These are phyloP conservation scores for Chloroclysta siterata DNA, from an alignment of 2,888 invertebrate genomes.

Conservation along the genomic window DNA sequence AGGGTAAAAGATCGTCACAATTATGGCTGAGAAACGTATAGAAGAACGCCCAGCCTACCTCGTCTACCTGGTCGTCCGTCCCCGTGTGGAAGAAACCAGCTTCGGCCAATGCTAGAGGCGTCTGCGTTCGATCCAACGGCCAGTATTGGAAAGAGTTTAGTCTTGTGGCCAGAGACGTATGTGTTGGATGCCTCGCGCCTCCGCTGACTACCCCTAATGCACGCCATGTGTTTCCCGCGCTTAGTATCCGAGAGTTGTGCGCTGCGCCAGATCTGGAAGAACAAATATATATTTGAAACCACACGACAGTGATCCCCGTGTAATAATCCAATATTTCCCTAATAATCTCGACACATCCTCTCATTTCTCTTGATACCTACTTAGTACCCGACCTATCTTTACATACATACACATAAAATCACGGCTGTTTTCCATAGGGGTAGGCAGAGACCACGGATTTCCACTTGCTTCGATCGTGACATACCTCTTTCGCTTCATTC, in stretches of 20 bases:
- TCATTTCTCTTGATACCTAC: too few species aligned
- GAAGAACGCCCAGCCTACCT: conserved; percentile 26
- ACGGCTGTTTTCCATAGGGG: too few species aligned
- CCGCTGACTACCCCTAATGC: conserved; percentile 73
- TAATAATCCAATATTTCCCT: too few species aligned
- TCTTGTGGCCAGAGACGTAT: conserved; percentile 88
- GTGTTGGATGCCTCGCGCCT: conserved; percentile 85
- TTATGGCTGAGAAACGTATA: conserved; percentile 6
- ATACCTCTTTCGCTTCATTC: too few species aligned
- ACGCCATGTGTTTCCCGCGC: conserved; percentile 67
- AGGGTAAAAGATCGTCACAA: too few species aligned
- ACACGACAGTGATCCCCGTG: too few species aligned
- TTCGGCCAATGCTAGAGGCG: conserved; percentile 90
- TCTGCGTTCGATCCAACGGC: conserved; percentile 91
- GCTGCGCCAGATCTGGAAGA: conserved; percentile 65
- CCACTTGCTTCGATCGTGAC: too few species aligned
- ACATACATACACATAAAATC: too few species aligned
- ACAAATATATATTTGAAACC: neutral
- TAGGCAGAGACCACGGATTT: too few species aligned
- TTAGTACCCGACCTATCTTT: too few species aligned
- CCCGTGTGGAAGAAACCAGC: conserved; percentile 96
- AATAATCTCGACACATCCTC: too few species aligned
- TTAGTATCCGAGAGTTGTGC: conserved; percentile 69
- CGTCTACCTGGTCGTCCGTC: conserved; percentile 86
- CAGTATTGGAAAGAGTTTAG: conserved; percentile 89